These are phyloP conservation scores for Lophius piscatorius DNA, from an alignment of 2,113 vertebrate genomes.

Conservation along the genomic window DNA sequence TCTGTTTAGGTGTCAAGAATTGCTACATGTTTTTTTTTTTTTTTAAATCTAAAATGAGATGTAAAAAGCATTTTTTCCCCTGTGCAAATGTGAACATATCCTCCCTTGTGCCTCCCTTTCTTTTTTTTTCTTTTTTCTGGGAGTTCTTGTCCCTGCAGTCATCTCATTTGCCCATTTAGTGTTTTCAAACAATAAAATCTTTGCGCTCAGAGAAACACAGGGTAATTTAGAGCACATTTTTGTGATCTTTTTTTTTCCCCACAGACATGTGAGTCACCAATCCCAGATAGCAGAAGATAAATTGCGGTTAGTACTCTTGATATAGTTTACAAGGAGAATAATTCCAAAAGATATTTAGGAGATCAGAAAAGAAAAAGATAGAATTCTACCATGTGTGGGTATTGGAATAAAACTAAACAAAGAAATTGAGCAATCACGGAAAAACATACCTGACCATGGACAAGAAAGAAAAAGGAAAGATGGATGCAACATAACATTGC, in stretches of 20 bases:
- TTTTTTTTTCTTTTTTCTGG: background rate
- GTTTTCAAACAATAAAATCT: constrained; percentile 35
- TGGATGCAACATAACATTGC: background rate
- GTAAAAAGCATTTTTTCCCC: background rate
- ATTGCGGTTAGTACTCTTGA: constrained; percentile 2
- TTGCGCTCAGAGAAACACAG: constrained; percentile 17
- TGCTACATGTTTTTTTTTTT: constrained; percentile 5
- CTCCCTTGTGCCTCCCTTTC: constrained; percentile 7
- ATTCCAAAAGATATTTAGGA: background rate
- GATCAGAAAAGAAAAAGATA: background rate
- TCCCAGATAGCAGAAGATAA: background rate
- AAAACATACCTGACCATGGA: background rate
- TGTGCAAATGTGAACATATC: constrained; percentile 19
- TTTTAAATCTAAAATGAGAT: constrained; percentile 18
- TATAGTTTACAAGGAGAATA: constrained; percentile 1
- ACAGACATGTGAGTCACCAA: constrained; percentile 4
- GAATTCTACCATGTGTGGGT: background rate
- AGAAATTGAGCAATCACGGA: constrained; percentile 2
- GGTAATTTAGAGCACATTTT: constrained; percentile 56
- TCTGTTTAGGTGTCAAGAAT: constrained; percentile 17
- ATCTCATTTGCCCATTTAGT: constrained; percentile 36
- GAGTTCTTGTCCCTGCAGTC: constrained; percentile 15
- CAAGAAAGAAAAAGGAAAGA: background rate
- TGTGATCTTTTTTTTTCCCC: background rate
- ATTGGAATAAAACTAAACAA: background rate